Conservation (phyloP, 2,888 invertebrate genomes). For the Aphelenchoides bicaudatus region DNA sequence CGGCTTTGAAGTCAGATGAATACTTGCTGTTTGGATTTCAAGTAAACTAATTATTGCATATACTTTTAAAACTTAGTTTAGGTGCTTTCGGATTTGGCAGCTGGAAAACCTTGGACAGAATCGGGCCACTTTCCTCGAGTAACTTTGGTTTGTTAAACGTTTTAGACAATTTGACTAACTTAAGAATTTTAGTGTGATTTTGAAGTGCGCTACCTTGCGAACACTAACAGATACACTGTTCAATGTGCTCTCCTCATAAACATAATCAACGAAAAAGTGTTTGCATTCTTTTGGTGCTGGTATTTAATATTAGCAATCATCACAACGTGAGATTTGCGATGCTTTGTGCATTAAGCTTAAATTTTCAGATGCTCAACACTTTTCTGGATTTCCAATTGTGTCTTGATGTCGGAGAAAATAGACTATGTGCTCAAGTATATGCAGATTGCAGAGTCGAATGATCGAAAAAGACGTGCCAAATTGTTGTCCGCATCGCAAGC, state of each 20-base stretch:
- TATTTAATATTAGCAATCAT: conserved; percentile 51
- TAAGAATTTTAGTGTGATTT: conserved; percentile 47
- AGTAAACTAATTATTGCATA: conserved; percentile 28
- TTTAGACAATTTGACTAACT: not conserved
- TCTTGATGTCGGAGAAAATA: conserved; percentile 49
- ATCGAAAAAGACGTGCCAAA: conserved; percentile 27
- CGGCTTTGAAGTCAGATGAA: conserved; percentile 49
- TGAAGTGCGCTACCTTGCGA: conserved; percentile 58
- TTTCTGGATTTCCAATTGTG: conserved; percentile 51
- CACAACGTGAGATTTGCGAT: conserved; percentile 39
- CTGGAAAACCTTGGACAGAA: conserved; percentile 56
- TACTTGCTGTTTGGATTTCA: conserved; percentile 57
- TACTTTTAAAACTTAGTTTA: conserved; percentile 18
- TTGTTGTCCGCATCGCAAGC: conserved; percentile 9
- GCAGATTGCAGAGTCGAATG: conserved; percentile 41
- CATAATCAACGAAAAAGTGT: conserved; percentile 59
- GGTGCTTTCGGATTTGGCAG: conserved; percentile 50
- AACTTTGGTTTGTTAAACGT: conserved; percentile 9
- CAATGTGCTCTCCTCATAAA: conserved; percentile 59
- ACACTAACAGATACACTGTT: conserved; percentile 57
- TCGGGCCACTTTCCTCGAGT: conserved; percentile 57
- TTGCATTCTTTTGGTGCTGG: conserved; percentile 60
- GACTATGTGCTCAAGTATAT: conserved; percentile 56
- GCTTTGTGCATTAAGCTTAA: conserved; percentile 9
- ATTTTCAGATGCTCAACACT: conserved; percentile 46